Evolutionary conservation across 2,113 vertebrate genomes (phyloP).

Genomic region (Willisornis vidua): DNA sequence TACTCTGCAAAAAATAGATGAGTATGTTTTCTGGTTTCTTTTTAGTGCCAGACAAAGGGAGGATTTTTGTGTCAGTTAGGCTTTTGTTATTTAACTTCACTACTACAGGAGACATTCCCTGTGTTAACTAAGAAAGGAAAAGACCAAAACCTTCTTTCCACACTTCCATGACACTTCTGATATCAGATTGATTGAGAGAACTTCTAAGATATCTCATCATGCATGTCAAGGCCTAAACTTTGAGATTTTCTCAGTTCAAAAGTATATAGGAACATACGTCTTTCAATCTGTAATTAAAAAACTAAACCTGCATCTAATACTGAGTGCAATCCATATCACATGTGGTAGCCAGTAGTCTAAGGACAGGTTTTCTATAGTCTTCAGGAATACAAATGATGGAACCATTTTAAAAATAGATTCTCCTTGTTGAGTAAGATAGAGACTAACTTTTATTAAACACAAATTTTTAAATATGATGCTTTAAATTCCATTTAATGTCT

Average conservation of each 20-base stretch:
- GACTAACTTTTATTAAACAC: background rate
- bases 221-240: background rate
- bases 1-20: background rate
- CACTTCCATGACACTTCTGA: background rate
- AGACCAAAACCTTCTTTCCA: background rate
- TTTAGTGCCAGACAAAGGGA: background rate
- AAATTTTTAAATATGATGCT: background rate
- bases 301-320: background rate
- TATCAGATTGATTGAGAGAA: background rate
- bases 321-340: background rate
- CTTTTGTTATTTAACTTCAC: background rate
- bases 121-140: background rate
- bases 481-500: background rate
- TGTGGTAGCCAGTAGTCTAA: background rate
- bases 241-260: background rate
- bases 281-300: background rate
- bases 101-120: background rate
- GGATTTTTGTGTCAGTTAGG: background rate
- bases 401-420: background rate
- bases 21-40: background rate
- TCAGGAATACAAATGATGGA: background rate
- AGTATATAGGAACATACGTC: accelerated
- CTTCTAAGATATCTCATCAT: background rate
- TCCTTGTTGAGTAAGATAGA: background rate
- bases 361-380: background rate